Base-by-base conservation (phyloP, 1,140 invertebrate genomes). In the Leptinotarsa undecemlineata region DNA sequence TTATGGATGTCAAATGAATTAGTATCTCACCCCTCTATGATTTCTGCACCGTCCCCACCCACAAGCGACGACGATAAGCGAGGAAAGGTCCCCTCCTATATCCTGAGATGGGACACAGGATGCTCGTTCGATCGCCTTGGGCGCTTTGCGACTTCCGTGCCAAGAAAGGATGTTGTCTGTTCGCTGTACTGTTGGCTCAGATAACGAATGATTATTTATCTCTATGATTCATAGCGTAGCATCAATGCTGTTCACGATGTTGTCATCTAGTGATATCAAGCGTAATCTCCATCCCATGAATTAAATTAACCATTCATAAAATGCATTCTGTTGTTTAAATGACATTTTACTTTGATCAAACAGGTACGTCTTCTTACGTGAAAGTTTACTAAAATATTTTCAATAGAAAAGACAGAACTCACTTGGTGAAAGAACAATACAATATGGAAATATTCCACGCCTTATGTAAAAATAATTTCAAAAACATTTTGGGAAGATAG, bases 151-250 rank as follows among this genome's bases (percentile, higher is more conserved):
- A 74, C 73, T 66, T 61, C 51, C 51, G 51, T 57, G 17, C 51
- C 51, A 74, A 74, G 66, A 74, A 26, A 74, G 68, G 67, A 68
- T 61, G 23, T 20, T 51, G 21, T 42, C 26, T 19, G 15, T 61
- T 57, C 51, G 62, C 15, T 5, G 20, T 57, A 14, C 19, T 70
- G 51, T 71, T 20, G 42, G 67, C 23, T 19, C 48, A 69, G 64
- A 68, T 74, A 68, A 74, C 51, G 42, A 66, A 74, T 68, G 73
- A 74, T 63, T 60, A 74, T 74, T 74, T 60, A 74, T 74, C 73
- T 67, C 21, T 51, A 67, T 68, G 67, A 57, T 74, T 74, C 61
- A 68, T 48, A 60, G 62, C 48, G 48, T 61, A 60, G 66, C 73
- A n/a, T 57, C n/a, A 57, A 19, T 19, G 14, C 17, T 57, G 0